Evolutionary conservation across 2,888 invertebrate species (phyloP), one percentile per base, ranked within the genome.

Genomic region (Trisateles emortualis): DNA sequence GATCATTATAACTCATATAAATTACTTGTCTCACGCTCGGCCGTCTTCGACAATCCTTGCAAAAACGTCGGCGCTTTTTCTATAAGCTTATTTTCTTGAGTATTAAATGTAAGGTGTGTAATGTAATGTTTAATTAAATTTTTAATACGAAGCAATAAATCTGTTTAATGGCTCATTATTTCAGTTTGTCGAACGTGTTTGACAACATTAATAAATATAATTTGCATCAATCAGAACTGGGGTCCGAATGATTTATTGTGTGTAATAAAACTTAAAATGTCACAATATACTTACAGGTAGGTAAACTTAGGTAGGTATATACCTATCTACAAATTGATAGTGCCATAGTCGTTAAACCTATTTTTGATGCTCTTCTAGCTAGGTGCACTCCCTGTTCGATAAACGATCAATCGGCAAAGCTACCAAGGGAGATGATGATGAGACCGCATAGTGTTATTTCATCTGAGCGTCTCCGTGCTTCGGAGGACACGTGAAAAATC

Each of bases 71-170:
- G 52, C 38, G 40, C 26, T 49, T 30, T 33, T 44, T 30, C 8
- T 32, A 11, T 39, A 22, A 35, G 16, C 10, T 24, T 10, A 6
- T 52, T 26, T 40, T 33, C 33, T 40, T 17, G 11, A 2, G 19
- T n/a, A n/a, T n/a, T 32, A 16, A 22, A n/a, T 11, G 36, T 36
- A n/a, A 40, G 45, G 11, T 35, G 41, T 29, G 49, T 14, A 13
- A 19, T 24, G 30, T 43, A 11, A 44, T 45, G 51, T 54, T 51
- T 60, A 29, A 68, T 74, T 61, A 57, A 48, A 48, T 49, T 56
- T 64, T 58, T 58, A 62, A 59, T 51, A 59, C 60, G 59, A 56
- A 50, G 45, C 45, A 26, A 72, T 74, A 70, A 74, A 75, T 74
- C 51, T 52, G 47, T 55, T 24, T 51, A 62, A 66, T 57, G 38